phyloP scores from a whole-genome alignment of 2,797 vertebrate species.

The Eulemur albifrons region DNA sequence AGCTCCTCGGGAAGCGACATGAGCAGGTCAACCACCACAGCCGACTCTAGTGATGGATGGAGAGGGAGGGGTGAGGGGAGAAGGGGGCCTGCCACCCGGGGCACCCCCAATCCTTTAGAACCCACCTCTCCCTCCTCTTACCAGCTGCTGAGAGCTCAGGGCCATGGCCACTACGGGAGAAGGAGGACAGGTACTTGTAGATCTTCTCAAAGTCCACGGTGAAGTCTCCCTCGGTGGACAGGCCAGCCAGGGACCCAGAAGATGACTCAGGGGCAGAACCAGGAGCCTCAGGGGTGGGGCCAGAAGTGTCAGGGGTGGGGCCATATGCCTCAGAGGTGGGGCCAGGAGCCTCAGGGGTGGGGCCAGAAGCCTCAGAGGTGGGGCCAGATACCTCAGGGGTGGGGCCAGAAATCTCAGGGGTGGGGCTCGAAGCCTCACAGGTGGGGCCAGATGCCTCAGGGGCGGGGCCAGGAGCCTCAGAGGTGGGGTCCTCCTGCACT shows the following conservation, averaged over 20 bases:
- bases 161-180: conserved; percentile 53
- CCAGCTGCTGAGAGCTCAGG: conserved; percentile 79
- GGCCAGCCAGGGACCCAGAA: not conserved
- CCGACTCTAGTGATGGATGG: conserved; percentile 69
- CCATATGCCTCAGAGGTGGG: not conserved
- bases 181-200: conserved; percentile 79
- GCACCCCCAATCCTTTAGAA: rapidly evolving
- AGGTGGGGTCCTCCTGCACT: not conserved
- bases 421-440: not conserved
- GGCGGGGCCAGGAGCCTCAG: not conserved
- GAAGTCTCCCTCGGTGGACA: not conserved
- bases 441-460: not conserved
- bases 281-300: not conserved
- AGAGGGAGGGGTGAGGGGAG: not conserved
- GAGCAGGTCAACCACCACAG: conserved; percentile 79
- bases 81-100: not conserved
- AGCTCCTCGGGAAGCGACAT: conserved; percentile 77
- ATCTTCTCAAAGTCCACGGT: conserved; percentile 81
- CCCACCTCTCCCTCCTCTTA: conserved; percentile 36
- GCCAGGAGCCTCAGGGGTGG: not conserved
- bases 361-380: not conserved
- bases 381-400: not conserved
- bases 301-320: not conserved
- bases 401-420: not conserved
- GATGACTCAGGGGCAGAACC: not conserved